A percentile compares a stretch with the other conserved stretches of the same genome.
phyloP scores from a whole-genome alignment of 2,888 invertebrate genomes.

The Lasioglossum figueresi region DNA sequence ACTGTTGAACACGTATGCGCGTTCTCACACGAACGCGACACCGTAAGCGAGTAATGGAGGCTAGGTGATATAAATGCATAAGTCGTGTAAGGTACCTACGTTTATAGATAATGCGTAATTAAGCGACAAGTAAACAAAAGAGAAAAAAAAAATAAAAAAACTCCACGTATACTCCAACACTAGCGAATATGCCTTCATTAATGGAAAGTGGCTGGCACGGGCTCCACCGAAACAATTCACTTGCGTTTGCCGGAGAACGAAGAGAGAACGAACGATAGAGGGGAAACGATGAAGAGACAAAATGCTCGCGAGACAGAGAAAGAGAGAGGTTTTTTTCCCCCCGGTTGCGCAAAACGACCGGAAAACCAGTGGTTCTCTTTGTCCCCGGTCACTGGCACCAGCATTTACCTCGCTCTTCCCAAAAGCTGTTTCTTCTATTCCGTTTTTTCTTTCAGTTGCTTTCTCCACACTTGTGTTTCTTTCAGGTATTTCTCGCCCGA shows the following conservation, averaged over 20 bases:
- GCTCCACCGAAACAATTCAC: constrained; percentile 81
- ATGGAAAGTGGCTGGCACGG: constrained; percentile 78
- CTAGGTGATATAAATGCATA: constrained; percentile 74
- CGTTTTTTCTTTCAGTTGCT: background rate
- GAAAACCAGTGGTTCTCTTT: constrained; percentile 60
- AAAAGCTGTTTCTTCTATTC: constrained; percentile 23
- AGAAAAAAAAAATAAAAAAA: constrained; percentile 57
- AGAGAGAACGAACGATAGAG: constrained; percentile 26
- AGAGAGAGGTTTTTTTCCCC: background rate
- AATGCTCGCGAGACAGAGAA: background rate
- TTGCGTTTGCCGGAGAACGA: constrained; percentile 68
- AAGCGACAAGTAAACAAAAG: constrained; percentile 58
- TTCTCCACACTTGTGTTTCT: constrained; percentile 13
- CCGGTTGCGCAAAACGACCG: constrained; percentile 28
- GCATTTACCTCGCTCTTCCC: constrained; percentile 29
- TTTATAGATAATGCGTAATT: constrained; percentile 72
- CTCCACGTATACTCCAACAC: constrained; percentile 75
- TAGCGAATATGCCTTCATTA: constrained; percentile 80
- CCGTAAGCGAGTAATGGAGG: constrained; percentile 67
- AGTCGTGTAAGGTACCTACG: constrained; percentile 74
- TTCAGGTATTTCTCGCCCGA: constrained; percentile 36
- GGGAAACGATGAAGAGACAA: constrained; percentile 16
- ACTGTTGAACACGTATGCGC: background rate
- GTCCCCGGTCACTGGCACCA: constrained; percentile 60
- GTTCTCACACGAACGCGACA: constrained; percentile 19